These are phyloP conservation scores for Microctenopoma stevenorrisi DNA, from an alignment of 2,797 vertebrate genomes.

Conservation along the genomic window DNA sequence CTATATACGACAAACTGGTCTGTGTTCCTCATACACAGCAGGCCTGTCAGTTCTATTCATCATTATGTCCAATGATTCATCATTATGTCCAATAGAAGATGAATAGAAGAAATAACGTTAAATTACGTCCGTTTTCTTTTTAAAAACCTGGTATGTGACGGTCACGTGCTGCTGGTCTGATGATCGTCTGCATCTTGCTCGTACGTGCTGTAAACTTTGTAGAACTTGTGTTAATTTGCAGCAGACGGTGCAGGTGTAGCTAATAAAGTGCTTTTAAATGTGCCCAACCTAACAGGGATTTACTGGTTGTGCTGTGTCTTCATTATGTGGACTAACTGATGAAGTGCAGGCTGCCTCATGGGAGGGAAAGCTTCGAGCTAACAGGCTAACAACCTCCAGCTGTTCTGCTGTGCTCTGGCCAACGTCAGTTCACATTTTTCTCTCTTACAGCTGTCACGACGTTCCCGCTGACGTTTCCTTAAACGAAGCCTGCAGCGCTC, in stretches of 20 bases:
- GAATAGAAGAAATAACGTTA: too few relatives aligned
- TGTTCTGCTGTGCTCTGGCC: constrained; percentile 12
- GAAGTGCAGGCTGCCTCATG: constrained; percentile 12
- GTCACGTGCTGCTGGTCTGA: too few relatives aligned
- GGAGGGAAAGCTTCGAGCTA: constrained; percentile 25
- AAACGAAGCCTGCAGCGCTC: constrained; percentile 6
- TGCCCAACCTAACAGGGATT: not conserved
- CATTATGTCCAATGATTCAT: too few relatives aligned
- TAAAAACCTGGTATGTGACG: too few relatives aligned
- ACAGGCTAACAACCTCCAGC: constrained; percentile 47
- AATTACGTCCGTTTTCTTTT: too few relatives aligned
- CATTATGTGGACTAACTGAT: constrained; percentile 9
- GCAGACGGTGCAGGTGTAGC: too few relatives aligned
- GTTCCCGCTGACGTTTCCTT: not conserved
- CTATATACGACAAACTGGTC: too few relatives aligned
- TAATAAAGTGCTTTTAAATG: not conserved
- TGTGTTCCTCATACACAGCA: too few relatives aligned
- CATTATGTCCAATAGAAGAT: too few relatives aligned
- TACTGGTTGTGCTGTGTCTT: not conserved
- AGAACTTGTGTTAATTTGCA: not conserved
- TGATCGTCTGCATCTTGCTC: too few relatives aligned
- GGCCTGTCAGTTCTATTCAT: too few relatives aligned
- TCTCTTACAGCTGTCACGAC: not conserved
- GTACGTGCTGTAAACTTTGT: not conserved
- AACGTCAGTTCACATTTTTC: constrained; percentile 17